Evolutionary conservation across 2,888 invertebrate species (phyloP).

Genomic region (Andrena minutula): DNA sequence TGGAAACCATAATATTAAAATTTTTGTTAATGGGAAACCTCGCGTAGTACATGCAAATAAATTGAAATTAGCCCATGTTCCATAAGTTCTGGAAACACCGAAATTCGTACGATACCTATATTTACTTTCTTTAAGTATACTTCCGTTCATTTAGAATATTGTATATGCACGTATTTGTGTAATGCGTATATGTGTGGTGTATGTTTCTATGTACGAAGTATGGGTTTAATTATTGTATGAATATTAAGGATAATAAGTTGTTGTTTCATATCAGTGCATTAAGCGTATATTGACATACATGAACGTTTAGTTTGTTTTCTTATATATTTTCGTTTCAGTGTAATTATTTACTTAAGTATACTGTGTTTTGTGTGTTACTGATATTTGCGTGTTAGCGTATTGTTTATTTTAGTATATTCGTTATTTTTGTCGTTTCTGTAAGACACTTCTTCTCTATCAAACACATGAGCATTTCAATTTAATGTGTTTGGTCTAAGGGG

Average conservation of each 20-base stretch:
- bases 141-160: too few relatives aligned
- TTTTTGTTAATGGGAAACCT: slow-evolving; percentile 9
- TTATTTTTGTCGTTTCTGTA: not conserved
- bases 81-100: not conserved
- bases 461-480: not conserved
- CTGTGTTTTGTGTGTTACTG: too few relatives aligned
- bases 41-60: slow-evolving; percentile 5
- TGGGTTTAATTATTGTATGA: not conserved
- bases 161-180: too few relatives aligned
- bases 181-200: too few relatives aligned
- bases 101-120: not conserved
- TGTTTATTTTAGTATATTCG: not conserved
- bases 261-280: not conserved
- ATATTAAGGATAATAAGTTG: not conserved
- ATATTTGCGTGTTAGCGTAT: not conserved
- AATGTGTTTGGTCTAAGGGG: not conserved
- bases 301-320: not conserved
- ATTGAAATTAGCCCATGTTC: slow-evolving; percentile 6
- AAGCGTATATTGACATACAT: not conserved
- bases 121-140: too few relatives aligned
- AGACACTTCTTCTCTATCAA: not conserved
- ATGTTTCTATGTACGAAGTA: not conserved
- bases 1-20: slow-evolving; percentile 13
- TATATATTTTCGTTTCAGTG: too few relatives aligned
- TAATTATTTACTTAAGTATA: too few relatives aligned